Evolutionary conservation across 37 sponge, comb jelly and placozoan genomes (phyloP).

Genomic region (Halisarca cf. caerulea): DNA sequence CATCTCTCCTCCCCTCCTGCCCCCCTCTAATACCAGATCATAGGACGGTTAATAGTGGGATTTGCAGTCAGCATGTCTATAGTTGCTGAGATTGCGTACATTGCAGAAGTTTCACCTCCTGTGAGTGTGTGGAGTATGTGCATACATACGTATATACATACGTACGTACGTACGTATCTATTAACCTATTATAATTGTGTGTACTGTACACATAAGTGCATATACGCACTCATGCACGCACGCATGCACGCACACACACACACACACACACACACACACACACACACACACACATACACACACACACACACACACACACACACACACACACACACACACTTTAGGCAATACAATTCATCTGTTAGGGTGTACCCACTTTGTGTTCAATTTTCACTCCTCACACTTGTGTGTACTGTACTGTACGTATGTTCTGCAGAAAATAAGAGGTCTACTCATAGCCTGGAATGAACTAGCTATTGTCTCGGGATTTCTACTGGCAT

Average conservation of each 20-base stretch:
- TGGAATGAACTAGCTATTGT: background rate
- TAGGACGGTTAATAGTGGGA: conserved; percentile 54
- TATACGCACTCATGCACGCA: background rate
- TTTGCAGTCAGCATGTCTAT: conserved; percentile 43
- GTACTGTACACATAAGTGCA: background rate
- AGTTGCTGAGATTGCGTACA: too few relatives aligned
- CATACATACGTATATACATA: too few relatives aligned
- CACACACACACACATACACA: conserved; percentile 8
- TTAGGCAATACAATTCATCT: too few relatives aligned
- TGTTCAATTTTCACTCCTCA: too few relatives aligned
- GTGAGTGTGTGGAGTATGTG: too few relatives aligned
- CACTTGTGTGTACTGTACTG: too few relatives aligned
- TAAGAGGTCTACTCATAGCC: background rate
- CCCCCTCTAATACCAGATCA: background rate
- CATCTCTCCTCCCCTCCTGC: background rate
- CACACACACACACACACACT: too few relatives aligned
- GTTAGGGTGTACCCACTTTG: too few relatives aligned
- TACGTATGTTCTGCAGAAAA: conserved; percentile 42
- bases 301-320: too few relatives aligned
- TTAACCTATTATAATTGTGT: too few relatives aligned
- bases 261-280: conserved; percentile 24
- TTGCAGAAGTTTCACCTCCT: too few relatives aligned
- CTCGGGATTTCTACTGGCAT: conserved; percentile 1
- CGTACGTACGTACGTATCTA: too few relatives aligned
- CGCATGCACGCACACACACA: conserved; percentile 5